Evolutionary conservation across 2,113 vertebrate genomes (phyloP).

Genomic region (Neogale vison): DNA sequence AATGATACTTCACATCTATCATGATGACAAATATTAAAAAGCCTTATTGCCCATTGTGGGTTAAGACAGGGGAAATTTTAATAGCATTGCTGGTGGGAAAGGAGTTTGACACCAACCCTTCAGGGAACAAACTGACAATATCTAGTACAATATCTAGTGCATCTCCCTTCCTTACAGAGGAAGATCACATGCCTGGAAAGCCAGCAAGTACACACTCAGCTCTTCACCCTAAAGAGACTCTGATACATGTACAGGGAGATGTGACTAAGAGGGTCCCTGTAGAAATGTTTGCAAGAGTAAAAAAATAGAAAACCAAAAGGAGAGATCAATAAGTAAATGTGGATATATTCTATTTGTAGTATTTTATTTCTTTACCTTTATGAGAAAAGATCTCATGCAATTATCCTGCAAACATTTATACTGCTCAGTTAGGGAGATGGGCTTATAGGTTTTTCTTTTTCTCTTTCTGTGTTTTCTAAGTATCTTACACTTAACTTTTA

Average conservation of each 20-base stretch:
- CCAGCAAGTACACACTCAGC: background rate
- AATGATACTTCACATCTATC: background rate
- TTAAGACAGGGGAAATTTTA: background rate
- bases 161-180: background rate
- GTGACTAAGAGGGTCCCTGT: background rate
- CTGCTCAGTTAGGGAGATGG: background rate
- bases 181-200: background rate
- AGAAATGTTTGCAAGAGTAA: background rate
- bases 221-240: background rate
- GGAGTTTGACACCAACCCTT: background rate
- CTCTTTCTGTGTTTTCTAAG: background rate
- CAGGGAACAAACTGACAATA: background rate
- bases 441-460: background rate
- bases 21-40: background rate
- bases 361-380: slow-evolving; percentile 8
- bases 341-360: background rate
- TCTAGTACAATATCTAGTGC: background rate
- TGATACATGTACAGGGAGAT: background rate
- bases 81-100: background rate
- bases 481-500: background rate
- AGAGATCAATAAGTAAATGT: background rate
- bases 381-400: background rate
- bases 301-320: background rate
- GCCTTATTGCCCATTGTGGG: background rate
- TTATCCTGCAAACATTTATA: background rate